phyloP scores from a whole-genome alignment of 2,888 invertebrate species.

The Eretmocerus hayati region DNA sequence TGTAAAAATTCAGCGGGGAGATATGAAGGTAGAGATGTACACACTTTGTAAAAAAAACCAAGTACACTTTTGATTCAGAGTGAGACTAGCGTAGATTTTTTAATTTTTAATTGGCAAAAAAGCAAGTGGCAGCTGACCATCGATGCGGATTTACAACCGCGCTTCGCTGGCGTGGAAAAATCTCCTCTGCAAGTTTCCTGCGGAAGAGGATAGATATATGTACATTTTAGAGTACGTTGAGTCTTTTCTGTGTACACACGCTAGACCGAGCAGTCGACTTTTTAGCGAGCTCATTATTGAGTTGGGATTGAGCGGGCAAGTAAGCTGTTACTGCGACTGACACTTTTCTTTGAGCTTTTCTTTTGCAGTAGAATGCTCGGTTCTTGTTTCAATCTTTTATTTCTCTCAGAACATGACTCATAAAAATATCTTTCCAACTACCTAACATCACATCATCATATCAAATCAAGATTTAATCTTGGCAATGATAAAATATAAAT shows the following conservation, averaged over 20 bases:
- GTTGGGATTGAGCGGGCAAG: no score
- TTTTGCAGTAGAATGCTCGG: no score
- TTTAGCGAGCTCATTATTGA: constrained; percentile 7
- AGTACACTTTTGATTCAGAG: no score
- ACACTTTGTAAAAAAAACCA: no score
- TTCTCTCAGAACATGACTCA: no score
- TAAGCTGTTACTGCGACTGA: background rate
- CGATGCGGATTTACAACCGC: constrained; percentile 2
- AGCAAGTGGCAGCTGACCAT: constrained; percentile 9
- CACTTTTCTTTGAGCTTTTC: background rate
- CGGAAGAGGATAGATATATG: background rate
- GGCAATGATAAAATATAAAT: no score
- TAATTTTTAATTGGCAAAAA: constrained; percentile 46
- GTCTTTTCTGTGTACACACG: background rate
- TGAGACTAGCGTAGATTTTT: constrained; percentile 40
- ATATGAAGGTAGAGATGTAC: no score
- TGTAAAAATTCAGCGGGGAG: background rate
- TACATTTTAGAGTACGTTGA: background rate
- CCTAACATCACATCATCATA: no score
- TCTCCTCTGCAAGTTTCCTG: background rate
- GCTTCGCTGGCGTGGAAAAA: background rate
- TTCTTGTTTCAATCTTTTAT: no score
- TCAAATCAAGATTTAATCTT: no score
- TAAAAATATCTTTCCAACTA: no score
- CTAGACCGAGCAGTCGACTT: background rate